Base-by-base conservation (phyloP, 2,888 invertebrate species). In the Phaonia tiefii region DNA sequence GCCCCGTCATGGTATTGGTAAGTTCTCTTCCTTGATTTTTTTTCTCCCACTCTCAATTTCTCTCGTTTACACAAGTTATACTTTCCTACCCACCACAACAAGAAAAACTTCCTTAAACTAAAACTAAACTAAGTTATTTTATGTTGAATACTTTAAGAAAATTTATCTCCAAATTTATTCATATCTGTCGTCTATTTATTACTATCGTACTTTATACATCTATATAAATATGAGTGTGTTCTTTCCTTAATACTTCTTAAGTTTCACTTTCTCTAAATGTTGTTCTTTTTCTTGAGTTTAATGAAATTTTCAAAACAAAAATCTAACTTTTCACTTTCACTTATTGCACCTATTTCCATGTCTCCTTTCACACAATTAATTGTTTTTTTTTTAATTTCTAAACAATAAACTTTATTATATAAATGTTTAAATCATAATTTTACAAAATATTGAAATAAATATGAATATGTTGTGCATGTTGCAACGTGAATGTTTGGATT, bases 1-100 rank as follows among this genome's bases (percentile, higher is more conserved):
- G 91, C 91, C 91, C 91, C 91, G 91, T 88, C 91, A 91, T 90
- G 91, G 91, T 87, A 91, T 91, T 87, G 91, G 91, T 91, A 90
- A 91, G 91, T 91, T 79, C 17, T 73, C 54, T 77, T 56, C 49
- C 54, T 69, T 63, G 11, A 51, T 49, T 65, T 49, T 58, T 49
- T 10, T 17, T 65, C 22, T 31, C 17, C 15, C 20, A 1, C 15
- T 31, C 65, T 65, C n/a, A 37, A 37, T 31, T 5, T 54, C 20
- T 51, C 51, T 31, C 3, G 31, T 5, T 5, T 5, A 20, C n/a
- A 54, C 25, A 49, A 25, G 15, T 46, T 71, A 58, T 26, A 25
- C 3, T 17, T 54, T 25, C 22, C 54, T 10, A 17, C 22, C n/a
- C 54, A 54, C 54, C 25, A 22, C 54, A 3, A 20, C 39, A 7